Evolutionary conservation across 2,797 vertebrate genomes (phyloP).

Genomic region (Sebastes flavidus): DNA sequence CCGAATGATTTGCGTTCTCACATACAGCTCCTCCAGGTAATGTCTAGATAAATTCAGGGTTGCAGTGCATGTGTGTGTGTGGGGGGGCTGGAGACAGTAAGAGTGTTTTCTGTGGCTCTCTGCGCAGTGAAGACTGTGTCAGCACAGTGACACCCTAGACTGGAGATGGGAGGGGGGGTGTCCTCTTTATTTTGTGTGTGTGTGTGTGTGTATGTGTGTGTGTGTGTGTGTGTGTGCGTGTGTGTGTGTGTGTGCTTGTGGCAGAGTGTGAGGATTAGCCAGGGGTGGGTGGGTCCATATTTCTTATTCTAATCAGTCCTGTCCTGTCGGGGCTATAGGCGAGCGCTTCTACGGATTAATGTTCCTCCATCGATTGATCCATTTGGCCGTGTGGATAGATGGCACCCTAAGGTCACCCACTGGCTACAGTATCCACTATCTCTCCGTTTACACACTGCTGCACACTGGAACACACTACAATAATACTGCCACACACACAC

Average conservation of each 20-base stretch:
- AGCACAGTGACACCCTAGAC: conserved; percentile 38
- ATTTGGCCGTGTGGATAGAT: conserved; percentile 62
- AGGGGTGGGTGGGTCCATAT: conserved; percentile 39
- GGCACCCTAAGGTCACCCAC: conserved; percentile 38
- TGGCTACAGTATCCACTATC: conserved; percentile 8
- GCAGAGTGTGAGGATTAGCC: background rate
- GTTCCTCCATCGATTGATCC: conserved; percentile 63
- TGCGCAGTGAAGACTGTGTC: conserved; percentile 24
- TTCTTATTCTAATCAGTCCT: conserved; percentile 72
- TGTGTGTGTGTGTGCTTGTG: background rate
- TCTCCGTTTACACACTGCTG: conserved; percentile 20
- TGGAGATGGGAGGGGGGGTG: background rate
- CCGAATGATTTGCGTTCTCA: too few relatives aligned
- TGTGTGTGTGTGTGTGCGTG: background rate
- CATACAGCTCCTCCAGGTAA: too few relatives aligned
- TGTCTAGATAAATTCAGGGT: too few relatives aligned
- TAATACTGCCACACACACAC: conserved; percentile 12
- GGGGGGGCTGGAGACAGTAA: background rate
- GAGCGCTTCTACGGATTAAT: conserved; percentile 61
- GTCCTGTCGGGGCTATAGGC: conserved; percentile 38
- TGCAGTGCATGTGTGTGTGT: background rate
- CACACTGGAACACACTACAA: conserved; percentile 4
- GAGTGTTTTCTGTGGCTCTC: background rate
- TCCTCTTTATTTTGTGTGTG: background rate
- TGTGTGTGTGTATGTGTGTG: too few relatives aligned